A percentile compares a stretch with the other conserved stretches of the same genome.
Evolutionary conservation across 2,113 vertebrate species (phyloP).

Genomic region (Sminthopsis crassicaudata): DNA sequence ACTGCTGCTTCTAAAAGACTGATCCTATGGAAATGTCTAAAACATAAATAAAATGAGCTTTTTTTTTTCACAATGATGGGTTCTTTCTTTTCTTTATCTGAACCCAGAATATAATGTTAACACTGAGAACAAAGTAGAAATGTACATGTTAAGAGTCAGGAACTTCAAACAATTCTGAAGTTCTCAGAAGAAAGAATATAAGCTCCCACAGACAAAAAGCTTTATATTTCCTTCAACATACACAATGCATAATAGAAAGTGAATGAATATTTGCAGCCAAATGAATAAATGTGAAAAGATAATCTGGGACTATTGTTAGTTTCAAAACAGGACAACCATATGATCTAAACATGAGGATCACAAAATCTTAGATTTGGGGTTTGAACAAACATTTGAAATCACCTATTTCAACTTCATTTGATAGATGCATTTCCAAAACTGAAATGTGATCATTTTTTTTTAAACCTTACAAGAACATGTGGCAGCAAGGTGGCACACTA

Average conservation of each 20-base stretch:
- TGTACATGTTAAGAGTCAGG: not conserved
- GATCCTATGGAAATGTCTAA: not conserved
- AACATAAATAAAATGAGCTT: not conserved
- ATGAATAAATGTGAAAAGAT: not conserved
- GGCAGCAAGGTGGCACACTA: not conserved
- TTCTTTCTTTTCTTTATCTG: not conserved
- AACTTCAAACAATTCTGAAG: not conserved
- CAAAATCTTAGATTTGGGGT: not conserved
- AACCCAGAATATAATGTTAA: not conserved
- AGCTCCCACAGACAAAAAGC: not conserved
- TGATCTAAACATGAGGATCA: not conserved
- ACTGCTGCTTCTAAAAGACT: not conserved
- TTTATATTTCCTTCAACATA: not conserved
- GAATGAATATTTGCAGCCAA: not conserved
- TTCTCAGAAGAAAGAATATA: not conserved
- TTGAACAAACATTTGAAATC: constrained; percentile 6
- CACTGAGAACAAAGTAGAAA: not conserved
- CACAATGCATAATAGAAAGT: not conserved
- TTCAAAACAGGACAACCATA: not conserved
- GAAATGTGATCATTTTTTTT: not conserved
- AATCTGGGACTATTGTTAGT: not conserved
- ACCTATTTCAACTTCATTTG: not conserved
- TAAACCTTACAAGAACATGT: not conserved
- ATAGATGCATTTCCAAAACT: not conserved
- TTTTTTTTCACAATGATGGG: not conserved